These are phyloP conservation scores for Troglohyphantes excavatus DNA, from an alignment of 2,888 invertebrate species.

Conservation along the genomic window DNA sequence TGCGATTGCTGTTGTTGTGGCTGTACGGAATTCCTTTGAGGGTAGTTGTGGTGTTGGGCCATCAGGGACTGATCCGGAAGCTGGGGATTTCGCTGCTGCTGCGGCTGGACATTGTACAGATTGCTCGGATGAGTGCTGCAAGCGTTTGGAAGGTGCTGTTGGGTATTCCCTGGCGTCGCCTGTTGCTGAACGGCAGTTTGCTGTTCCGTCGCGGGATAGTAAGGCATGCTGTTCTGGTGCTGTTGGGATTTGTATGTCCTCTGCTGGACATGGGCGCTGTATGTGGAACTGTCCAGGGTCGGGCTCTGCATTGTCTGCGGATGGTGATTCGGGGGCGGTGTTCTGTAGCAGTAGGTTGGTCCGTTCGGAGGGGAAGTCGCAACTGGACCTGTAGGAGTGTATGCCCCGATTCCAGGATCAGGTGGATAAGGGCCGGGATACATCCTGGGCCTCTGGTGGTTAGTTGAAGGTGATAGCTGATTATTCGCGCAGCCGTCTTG, in stretches of 20 bases:
- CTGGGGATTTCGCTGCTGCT: slow-evolving; percentile 53
- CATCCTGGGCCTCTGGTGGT: slow-evolving; percentile 53
- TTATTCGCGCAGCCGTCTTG: slow-evolving; percentile 44
- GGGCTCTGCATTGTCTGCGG: slow-evolving; percentile 10
- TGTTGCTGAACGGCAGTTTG: slow-evolving; percentile 43
- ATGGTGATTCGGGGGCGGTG: slow-evolving; percentile 68
- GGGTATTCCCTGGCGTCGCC: slow-evolving; percentile 5
- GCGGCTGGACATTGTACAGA: slow-evolving; percentile 59
- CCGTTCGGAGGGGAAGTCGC: slow-evolving; percentile 63
- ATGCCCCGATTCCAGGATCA: slow-evolving; percentile 67
- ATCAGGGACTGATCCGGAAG: slow-evolving; percentile 53
- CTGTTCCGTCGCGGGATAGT: slow-evolving; percentile 50
- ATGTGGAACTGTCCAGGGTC: slow-evolving; percentile 56
- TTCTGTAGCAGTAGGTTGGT: slow-evolving; percentile 71
- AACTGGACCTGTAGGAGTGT: slow-evolving; percentile 64
- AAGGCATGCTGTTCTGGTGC: slow-evolving; percentile 62
- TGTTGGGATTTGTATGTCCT: slow-evolving; percentile 58
- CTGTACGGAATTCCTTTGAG: slow-evolving; percentile 41
- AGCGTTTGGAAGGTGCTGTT: slow-evolving; percentile 62
- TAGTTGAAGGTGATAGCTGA: slow-evolving; percentile 46
- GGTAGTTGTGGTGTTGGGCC: slow-evolving; percentile 58
- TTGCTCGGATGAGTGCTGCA: slow-evolving; percentile 61
- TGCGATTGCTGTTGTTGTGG: slow-evolving; percentile 37
- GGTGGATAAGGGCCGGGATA: slow-evolving; percentile 68
- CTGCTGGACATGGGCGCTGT: slow-evolving; percentile 43